Base-by-base conservation (phyloP, 2,797 vertebrate genomes). In the Poeciliopsis gracilis region DNA sequence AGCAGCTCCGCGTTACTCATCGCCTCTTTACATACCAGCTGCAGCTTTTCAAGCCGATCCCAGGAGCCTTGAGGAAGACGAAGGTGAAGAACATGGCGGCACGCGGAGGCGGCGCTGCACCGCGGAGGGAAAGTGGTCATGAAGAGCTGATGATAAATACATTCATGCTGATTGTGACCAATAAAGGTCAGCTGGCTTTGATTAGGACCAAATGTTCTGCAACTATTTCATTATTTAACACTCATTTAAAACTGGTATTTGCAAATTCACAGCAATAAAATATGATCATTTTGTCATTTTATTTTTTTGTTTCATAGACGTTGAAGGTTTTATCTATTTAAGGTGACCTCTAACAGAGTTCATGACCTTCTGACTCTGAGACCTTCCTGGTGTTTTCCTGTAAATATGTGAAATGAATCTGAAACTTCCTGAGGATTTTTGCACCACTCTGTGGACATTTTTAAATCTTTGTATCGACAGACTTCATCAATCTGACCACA, bases 71-170 rank as follows among this genome's bases (percentile, higher is more conserved):
- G 53, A 73, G 73, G 43, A 77, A 66, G 61, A 74, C n/a, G 41
- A 30, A 75, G 66, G 77, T 57, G 81, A 74, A 30, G 78, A 80
- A 16, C 25, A 12, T 2, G 0, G 20, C 53, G 55, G 69, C 72
- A 49, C n/a, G 76, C 0, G 69, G 77, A 55, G 77, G 76, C 76
- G 72, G 73, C 47, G 78, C 79, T 74, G 41, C 77, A 47, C 69
- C 75, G 28, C 7, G 36, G 20, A 67, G 36, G 23, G 63, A 25
- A 67, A n/a, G 36, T 12, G 10, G 36, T 25, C 63, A 55, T 55
- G 53, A 55, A 55, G 23, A 55, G 53, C 25, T 55, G 2, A 23
- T 20, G 2, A 23, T 9, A 51, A 51, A 23, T 25, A 51, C 20
- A 25, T 51, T 51, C 1, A 51, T 51, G 49, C 49, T 51, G 49